Evolutionary conservation across 2,888 invertebrate species (phyloP).

Genomic region (Heteropelma amictum): DNA sequence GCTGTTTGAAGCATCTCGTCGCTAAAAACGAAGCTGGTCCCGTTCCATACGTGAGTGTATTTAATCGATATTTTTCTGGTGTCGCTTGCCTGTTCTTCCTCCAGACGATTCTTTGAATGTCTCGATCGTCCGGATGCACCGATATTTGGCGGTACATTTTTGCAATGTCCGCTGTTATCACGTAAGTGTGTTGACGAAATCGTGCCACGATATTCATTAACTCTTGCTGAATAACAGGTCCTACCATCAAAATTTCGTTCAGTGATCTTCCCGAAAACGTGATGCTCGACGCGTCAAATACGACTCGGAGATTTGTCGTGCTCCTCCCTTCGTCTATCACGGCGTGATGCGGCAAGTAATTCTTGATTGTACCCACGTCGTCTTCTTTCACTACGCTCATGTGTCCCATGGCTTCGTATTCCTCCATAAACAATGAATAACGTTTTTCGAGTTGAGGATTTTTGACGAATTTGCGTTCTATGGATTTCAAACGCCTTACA

Average conservation of each 20-base stretch:
- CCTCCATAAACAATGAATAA: slow-evolving; percentile 44
- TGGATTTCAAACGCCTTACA: neutral
- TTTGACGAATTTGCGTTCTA: neutral
- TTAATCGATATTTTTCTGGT: slow-evolving; percentile 9
- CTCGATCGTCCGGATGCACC: slow-evolving; percentile 41
- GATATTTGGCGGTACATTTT: slow-evolving; percentile 65
- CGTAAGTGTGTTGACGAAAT: slow-evolving; percentile 45
- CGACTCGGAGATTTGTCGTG: slow-evolving; percentile 63
- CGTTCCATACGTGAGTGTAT: slow-evolving; percentile 62
- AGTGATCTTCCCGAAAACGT: slow-evolving; percentile 56
- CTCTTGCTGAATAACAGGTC: slow-evolving; percentile 54
- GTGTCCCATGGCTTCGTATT: slow-evolving; percentile 34
- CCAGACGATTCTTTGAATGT: slow-evolving; percentile 65
- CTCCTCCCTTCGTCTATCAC: slow-evolving; percentile 58
- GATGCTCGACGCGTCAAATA: slow-evolving; percentile 64
- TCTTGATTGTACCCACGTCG: neutral
- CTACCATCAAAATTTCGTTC: slow-evolving; percentile 60
- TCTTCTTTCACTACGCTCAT: slow-evolving; percentile 25
- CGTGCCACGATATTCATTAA: slow-evolving; percentile 43
- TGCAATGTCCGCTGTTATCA: slow-evolving; percentile 61
- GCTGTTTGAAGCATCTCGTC: slow-evolving; percentile 56
- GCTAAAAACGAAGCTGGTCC: slow-evolving; percentile 61
- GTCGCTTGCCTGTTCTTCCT: slow-evolving; percentile 1
- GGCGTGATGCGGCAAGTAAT: slow-evolving; percentile 65
- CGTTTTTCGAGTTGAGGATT: slow-evolving; percentile 3